These are phyloP conservation scores for Dromius quadrimaculatus DNA, from an alignment of 2,888 invertebrate genomes.

Conservation along the genomic window DNA sequence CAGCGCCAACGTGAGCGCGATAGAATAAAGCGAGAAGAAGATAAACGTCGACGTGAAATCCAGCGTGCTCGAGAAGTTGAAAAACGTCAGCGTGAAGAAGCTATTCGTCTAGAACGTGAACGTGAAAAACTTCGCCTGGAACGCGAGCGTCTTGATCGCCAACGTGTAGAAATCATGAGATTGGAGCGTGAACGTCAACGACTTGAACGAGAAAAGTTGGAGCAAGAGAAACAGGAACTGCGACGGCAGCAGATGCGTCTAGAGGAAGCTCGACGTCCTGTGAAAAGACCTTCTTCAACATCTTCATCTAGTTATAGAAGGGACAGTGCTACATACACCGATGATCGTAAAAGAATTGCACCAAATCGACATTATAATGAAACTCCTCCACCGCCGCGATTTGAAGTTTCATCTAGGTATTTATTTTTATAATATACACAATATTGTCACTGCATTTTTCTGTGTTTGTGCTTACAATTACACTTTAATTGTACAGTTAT, in stretches of 20 bases:
- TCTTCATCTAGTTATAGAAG: slow-evolving; percentile 63
- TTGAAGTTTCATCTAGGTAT: slow-evolving; percentile 67
- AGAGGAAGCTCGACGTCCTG: slow-evolving; percentile 71
- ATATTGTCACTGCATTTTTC: too few species aligned
- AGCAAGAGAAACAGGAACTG: slow-evolving; percentile 84
- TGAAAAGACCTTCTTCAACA: slow-evolving; percentile 69
- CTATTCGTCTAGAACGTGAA: slow-evolving; percentile 83
- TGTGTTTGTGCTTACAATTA: too few species aligned
- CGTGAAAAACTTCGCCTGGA: slow-evolving; percentile 85
- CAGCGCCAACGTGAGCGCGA: slow-evolving; percentile 83
- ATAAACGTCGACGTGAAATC: slow-evolving; percentile 83
- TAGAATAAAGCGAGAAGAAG: slow-evolving; percentile 82
- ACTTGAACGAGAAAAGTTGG: slow-evolving; percentile 69
- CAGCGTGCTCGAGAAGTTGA: slow-evolving; percentile 84
- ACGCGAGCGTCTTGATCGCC: slow-evolving; percentile 88
- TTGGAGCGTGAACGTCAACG: slow-evolving; percentile 88
- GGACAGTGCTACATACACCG: slow-evolving; percentile 60
- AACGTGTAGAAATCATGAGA: slow-evolving; percentile 86
- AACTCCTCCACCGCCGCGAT: slow-evolving; percentile 72
- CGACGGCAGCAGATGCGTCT: slow-evolving; percentile 80
- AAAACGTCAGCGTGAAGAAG: slow-evolving; percentile 86
- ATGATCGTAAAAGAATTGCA: slow-evolving; percentile 63
- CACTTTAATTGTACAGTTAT: background rate
- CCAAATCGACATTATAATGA: slow-evolving; percentile 67
- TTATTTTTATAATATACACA: slow-evolving; percentile 31